Conservation (phyloP, 1,140 invertebrate genomes). For the Drosophila teissieri region DNA sequence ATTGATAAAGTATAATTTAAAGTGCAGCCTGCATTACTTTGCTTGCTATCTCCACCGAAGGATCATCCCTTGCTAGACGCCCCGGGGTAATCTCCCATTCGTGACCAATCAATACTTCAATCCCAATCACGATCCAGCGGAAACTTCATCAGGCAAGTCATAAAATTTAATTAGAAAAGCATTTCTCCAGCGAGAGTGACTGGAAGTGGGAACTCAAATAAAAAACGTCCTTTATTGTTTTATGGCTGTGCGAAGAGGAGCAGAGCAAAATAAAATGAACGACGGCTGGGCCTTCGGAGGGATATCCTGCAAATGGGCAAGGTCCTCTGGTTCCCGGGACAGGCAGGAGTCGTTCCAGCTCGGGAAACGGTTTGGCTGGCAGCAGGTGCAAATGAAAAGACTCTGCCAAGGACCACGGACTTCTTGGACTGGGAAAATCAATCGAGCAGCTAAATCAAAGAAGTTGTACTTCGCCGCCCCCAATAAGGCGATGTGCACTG, state of each 20-base stretch:
- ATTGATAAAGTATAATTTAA: slow-evolving; percentile 27
- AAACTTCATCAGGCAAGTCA: slow-evolving; percentile 73
- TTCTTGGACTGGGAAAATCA: slow-evolving; percentile 69
- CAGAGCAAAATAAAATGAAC: slow-evolving; percentile 47
- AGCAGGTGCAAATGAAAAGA: slow-evolving; percentile 74
- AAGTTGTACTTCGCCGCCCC: slow-evolving; percentile 24
- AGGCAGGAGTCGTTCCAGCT: slow-evolving; percentile 26
- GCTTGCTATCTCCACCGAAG: slow-evolving; percentile 14
- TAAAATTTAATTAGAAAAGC: slow-evolving; percentile 80
- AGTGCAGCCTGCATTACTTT: slow-evolving; percentile 25
- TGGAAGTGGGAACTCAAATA: slow-evolving; percentile 60
- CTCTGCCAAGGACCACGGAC: slow-evolving; percentile 15
- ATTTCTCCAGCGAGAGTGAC: slow-evolving; percentile 66
- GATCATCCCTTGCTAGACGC: slow-evolving; percentile 24
- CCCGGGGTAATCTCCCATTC: slow-evolving; percentile 23
- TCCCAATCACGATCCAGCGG: slow-evolving; percentile 47
- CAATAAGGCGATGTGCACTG: slow-evolving; percentile 22
- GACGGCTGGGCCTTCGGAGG: slow-evolving; percentile 31
- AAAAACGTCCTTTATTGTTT: slow-evolving; percentile 73
- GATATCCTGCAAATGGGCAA: slow-evolving; percentile 55
- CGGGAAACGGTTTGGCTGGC: slow-evolving; percentile 59
- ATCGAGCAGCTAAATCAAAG: slow-evolving; percentile 71
- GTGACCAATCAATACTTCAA: slow-evolving; percentile 60
- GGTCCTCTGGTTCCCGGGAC: slow-evolving; percentile 23
- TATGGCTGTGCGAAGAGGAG: slow-evolving; percentile 58